These are phyloP conservation scores for Hystrix cristata DNA, from an alignment of 2,113 vertebrate species.

Conservation along the genomic window DNA sequence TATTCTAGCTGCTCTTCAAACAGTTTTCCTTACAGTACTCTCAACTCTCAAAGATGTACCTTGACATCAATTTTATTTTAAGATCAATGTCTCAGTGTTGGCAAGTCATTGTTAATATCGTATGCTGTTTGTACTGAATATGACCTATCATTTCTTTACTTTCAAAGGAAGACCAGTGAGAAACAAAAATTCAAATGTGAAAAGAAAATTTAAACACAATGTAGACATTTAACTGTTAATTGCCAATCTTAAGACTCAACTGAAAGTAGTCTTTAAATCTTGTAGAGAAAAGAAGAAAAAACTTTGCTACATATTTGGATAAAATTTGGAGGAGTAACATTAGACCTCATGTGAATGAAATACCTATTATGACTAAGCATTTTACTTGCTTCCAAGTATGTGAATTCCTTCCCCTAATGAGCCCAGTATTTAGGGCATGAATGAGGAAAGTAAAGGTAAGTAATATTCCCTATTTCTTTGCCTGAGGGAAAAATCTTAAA, in stretches of 20 bases:
- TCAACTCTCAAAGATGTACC: not conserved
- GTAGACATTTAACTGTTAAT: not conserved
- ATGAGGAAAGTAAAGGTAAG: not conserved
- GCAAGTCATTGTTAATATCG: not conserved
- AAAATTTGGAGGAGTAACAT: not conserved
- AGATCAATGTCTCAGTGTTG: slow-evolving; percentile 7
- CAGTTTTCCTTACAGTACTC: not conserved
- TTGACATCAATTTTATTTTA: slow-evolving; percentile 29
- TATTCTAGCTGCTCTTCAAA: not conserved
- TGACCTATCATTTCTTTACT: not conserved
- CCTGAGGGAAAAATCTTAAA: slow-evolving; percentile 48
- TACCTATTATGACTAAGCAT: not conserved
- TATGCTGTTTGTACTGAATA: not conserved
- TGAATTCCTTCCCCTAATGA: not conserved
- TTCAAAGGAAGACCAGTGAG: not conserved
- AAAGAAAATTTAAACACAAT: not conserved
- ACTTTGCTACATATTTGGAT: slow-evolving; percentile 20
- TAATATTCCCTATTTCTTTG: slow-evolving; percentile 22
- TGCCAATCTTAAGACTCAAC: not conserved
- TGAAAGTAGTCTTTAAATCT: not conserved
- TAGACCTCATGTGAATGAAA: not conserved
- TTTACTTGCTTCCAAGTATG: not conserved
- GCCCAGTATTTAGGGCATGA: slow-evolving; percentile 4
- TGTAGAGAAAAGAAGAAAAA: not conserved
- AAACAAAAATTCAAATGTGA: not conserved